Evolutionary conservation across 2,113 vertebrate genomes (phyloP).

Genomic region (Crotalus helleri): DNA sequence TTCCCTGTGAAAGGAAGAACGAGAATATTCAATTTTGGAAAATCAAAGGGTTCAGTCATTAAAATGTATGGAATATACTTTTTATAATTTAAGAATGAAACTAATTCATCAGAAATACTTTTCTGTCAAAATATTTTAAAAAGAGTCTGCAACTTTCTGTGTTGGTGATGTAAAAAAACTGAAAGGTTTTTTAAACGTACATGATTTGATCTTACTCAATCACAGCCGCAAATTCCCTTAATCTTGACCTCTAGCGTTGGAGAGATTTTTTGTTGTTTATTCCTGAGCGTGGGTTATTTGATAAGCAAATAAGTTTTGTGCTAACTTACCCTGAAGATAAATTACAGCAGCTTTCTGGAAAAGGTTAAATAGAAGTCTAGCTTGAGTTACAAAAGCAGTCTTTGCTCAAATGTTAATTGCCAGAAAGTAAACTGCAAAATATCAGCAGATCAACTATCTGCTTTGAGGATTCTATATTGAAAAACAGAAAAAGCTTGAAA

Average conservation of each 20-base stretch:
- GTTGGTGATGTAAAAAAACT: neutral
- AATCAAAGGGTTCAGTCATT: neutral
- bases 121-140: neutral
- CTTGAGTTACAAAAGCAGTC: neutral
- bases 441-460: constrained; percentile 9
- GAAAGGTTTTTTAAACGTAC: neutral
- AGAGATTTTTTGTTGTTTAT: neutral
- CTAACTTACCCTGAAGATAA: neutral
- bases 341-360: neutral
- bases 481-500: neutral
- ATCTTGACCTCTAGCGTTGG: neutral
- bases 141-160: neutral
- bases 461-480: neutral
- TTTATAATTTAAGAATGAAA: neutral
- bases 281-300: neutral
- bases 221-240: neutral
- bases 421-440: neutral
- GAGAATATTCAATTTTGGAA: neutral
- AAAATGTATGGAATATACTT: neutral
- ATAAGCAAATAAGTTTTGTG: neutral
- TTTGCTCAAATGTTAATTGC: neutral
- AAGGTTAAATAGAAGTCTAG: neutral
- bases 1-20: neutral
- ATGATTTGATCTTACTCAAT: neutral
- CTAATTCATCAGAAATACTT: neutral